These are phyloP conservation scores for Thera obeliscata DNA, from an alignment of 2,888 invertebrate genomes.

Conservation along the genomic window DNA sequence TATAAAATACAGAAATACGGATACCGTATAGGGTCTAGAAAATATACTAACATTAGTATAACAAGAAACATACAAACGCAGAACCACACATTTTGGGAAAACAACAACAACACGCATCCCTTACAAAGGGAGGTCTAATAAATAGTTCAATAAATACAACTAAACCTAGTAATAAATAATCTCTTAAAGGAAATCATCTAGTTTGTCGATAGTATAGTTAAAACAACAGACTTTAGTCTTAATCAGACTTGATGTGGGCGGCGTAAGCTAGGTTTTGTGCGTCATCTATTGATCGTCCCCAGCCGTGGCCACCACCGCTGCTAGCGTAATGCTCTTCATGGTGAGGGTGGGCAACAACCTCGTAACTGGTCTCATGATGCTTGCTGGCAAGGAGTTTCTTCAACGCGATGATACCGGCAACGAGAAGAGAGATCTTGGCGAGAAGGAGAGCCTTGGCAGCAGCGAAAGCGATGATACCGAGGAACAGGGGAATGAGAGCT, in stretches of 20 bases:
- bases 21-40: slow-evolving; percentile 76
- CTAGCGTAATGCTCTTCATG: slow-evolving; percentile 82
- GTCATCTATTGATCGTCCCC: slow-evolving; percentile 85
- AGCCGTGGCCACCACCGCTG: slow-evolving; percentile 84
- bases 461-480: slow-evolving; percentile 89
- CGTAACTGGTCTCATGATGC: slow-evolving; percentile 88
- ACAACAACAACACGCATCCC: slow-evolving; percentile 72
- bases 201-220: slow-evolving; percentile 20
- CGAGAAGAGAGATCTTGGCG: slow-evolving; percentile 92
- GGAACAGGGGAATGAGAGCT: slow-evolving; percentile 89
- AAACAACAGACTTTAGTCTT: slow-evolving; percentile 53
- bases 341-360: slow-evolving; percentile 89
- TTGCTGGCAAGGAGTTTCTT: slow-evolving; percentile 90
- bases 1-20: slow-evolving; percentile 79
- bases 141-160: slow-evolving; percentile 74
- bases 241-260: slow-evolving; percentile 79
- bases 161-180: slow-evolving; percentile 70
- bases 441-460: slow-evolving; percentile 94
- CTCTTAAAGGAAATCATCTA: slow-evolving; percentile 25
- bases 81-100: slow-evolving; percentile 74
- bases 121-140: slow-evolving; percentile 69
- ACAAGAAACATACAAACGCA: slow-evolving; percentile 75
- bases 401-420: slow-evolving; percentile 88
- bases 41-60: slow-evolving; percentile 78
- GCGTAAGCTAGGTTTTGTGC: slow-evolving; percentile 86